Evolutionary conservation across 2,113 vertebrate species (phyloP).

Genomic region (Thunnus thynnus): DNA sequence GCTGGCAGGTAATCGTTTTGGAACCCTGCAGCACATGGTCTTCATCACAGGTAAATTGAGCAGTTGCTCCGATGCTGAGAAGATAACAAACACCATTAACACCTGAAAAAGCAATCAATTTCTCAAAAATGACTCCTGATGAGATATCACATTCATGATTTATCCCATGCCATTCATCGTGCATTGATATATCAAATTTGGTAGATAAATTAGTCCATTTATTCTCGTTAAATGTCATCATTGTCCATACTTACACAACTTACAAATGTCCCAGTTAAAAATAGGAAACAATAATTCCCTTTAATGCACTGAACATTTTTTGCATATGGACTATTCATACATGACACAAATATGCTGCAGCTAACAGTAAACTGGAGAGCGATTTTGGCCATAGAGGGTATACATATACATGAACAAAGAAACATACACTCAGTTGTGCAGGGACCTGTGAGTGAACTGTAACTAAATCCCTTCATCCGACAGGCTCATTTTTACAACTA

Average conservation of each 20-base stretch:
- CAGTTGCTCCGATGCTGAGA: slow-evolving; percentile 90
- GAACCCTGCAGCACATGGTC: slow-evolving; percentile 97
- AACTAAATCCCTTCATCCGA: background rate
- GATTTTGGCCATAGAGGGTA: background rate
- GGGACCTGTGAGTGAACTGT: background rate
- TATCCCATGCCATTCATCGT: slow-evolving; percentile 28
- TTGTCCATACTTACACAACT: background rate
- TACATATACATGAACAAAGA: background rate
- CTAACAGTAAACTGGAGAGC: background rate
- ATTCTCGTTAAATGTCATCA: background rate
- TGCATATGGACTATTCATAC: background rate
- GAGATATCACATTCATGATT: slow-evolving; percentile 47
- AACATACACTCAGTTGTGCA: background rate
- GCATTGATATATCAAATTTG: slow-evolving; percentile 11
- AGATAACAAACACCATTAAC: slow-evolving; percentile 69
- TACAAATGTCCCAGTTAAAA: background rate
- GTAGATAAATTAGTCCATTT: background rate
- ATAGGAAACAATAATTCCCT: background rate
- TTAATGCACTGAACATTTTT: background rate
- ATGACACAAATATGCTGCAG: background rate
- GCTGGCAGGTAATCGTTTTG: slow-evolving; percentile 96
- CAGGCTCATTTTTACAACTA: background rate
- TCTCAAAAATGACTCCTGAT: slow-evolving; percentile 43
- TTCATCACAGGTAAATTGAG: slow-evolving; percentile 95
- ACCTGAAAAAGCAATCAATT: slow-evolving; percentile 58